Evolutionary conservation across 2,113 vertebrate species (phyloP).

Genomic region (Alethe diademata): DNA sequence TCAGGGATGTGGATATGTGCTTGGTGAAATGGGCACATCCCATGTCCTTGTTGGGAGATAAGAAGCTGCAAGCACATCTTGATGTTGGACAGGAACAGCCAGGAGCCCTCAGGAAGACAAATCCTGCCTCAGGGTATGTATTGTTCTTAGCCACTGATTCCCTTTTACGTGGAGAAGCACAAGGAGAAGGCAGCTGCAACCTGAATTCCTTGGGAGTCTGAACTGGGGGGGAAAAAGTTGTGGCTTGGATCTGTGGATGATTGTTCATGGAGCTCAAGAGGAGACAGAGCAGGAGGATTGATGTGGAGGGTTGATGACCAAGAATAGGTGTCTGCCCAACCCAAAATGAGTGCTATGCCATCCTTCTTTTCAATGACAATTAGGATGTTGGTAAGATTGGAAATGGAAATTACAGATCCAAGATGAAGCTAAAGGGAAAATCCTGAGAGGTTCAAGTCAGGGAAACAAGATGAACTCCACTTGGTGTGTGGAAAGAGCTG

Average conservation of each 20-base stretch:
- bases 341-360: background rate
- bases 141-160: background rate
- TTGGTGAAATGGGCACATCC: background rate
- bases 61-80: background rate
- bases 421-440: constrained; percentile 5
- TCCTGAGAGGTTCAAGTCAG: background rate
- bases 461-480: background rate
- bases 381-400: background rate
- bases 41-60: rapidly evolving
- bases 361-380: background rate
- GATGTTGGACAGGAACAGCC: background rate
- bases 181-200: background rate
- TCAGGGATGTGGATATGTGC: background rate
- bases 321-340: background rate
- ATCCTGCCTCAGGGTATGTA: background rate
- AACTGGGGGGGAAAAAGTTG: background rate
- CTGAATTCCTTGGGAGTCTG: background rate
- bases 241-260: background rate
- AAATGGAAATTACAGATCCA: background rate
- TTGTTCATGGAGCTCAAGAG: background rate
- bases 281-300: background rate
- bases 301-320: background rate
- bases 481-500: background rate
- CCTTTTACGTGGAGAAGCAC: background rate
- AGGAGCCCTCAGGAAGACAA: background rate